Evolutionary conservation across 2,888 invertebrate species (phyloP), one percentile per base, ranked within the genome.

Genomic region (Ichneumoninae sp.): DNA sequence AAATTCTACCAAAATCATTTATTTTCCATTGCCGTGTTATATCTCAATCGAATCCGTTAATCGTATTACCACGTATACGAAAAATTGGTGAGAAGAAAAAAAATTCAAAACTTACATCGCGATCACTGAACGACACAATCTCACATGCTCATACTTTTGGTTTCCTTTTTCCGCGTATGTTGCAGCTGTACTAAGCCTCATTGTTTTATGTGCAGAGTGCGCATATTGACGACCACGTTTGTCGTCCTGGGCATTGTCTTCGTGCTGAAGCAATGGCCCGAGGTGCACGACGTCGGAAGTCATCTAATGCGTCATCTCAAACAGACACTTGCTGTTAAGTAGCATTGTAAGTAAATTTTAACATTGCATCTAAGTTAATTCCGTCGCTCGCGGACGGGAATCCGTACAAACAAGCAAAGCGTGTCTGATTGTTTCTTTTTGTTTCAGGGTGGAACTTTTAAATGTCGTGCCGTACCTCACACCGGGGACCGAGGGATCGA

Each of bases 201-300:
- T 93, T 94, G 91, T 92, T 93, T 92, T 92, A 91, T 91, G 95
- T 95, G 74, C 95, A 98, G 98, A 95, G 97, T 98, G 90, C 96
- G 98, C 91, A 97, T 98, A 89, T 94, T 98, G 92, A 97, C 98
- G 86, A 98, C 98, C 77, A 96, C 97, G 91, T 94, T 97, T 88
- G 96, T 97, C 88, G 96, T 98, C 85, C 95, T 97, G 94, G 95
- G 97, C 81, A 96, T 97, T 90, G 96, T 98, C 89, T 96, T 98
- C 95, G 96, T 98, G 89, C 95, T 98, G 93, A 96, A 97, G 92
- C 98, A 98, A 92, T 98, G 98, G 98, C 98, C 98, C 77, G 98
- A 98, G 94, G 96, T 98, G 89, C 95, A 96, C 92, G 97, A 97
- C 91, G 96, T 97, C 88, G 97, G 97, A 26, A 96, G 96, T 87